phyloP scores from a whole-genome alignment of 2,797 vertebrate genomes.

The Poecilia wingei region DNA sequence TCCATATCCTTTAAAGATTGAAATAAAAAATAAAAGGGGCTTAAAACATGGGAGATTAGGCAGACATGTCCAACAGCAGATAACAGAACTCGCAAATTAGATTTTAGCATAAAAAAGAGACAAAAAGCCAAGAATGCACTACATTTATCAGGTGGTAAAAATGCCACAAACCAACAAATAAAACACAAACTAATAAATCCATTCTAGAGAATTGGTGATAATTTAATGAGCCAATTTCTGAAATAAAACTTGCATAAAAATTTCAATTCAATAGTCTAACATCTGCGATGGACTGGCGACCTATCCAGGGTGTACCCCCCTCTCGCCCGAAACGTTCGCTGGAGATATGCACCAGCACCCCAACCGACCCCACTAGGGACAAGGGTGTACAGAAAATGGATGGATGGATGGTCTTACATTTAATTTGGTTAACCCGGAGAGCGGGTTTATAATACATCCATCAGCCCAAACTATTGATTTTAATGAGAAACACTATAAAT shows the following conservation, averaged over 20 bases:
- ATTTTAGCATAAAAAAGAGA: background rate
- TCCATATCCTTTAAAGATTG: slow-evolving; percentile 85
- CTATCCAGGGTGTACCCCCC: no score
- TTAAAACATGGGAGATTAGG: background rate
- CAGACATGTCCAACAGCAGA: background rate
- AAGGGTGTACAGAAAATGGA: no score
- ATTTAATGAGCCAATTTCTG: background rate
- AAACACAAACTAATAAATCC: background rate
- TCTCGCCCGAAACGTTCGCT: no score
- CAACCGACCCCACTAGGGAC: no score
- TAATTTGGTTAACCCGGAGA: background rate
- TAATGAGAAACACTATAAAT: background rate
- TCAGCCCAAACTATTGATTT: background rate
- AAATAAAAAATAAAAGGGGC: background rate
- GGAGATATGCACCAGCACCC: no score
- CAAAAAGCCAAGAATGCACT: background rate
- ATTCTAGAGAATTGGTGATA: background rate
- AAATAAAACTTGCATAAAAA: background rate
- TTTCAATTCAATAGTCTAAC: background rate
- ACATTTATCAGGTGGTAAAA: background rate
- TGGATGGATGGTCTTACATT: background rate
- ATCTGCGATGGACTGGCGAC: background rate
- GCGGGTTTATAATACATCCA: background rate
- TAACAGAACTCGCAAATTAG: background rate
- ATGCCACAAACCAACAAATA: background rate